Base-by-base conservation (phyloP, 2,797 vertebrate species). In the Diceros bicornis region DNA sequence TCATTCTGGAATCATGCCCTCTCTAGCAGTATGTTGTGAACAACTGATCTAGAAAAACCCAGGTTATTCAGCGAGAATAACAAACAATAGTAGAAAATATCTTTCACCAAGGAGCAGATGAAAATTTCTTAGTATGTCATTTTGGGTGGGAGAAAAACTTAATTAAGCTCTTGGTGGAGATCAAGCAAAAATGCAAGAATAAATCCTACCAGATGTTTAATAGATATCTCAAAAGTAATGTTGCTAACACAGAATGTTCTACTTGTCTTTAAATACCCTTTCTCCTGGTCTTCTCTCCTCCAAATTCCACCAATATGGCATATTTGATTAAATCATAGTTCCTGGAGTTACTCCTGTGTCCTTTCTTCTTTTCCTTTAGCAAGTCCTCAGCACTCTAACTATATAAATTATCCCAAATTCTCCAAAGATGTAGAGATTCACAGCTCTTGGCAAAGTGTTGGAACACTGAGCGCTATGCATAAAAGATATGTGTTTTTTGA, bases 291-390 rank as follows among this genome's bases (percentile, higher is more conserved):
- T 47, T 75, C 16, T 71, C 29, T 37, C 1, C 25, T 86, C 6
- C 6, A 59, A 34, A 68, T 52, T 7, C 9, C 29, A 25, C 57
- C 12, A 50, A 0, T 47, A 68, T 3, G 1, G 16, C 16, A 23
- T 52, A 78, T 50, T 94, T 91, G 61, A 86, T 78, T 78, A 68
- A 62, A 72, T 27, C 3, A 85, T 85, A 82, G 89, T 64, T 64
- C 52, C 7, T 89, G 2, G 9, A 34, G 12, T 81, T 55, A 85
- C 17, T 32, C 27, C 68, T 86, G 21, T 47, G 4, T 3, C 32
- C 10, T 59, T 74, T 41, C 3, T 66, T 27, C 16, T n/a, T 61
- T 34, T 72, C 0, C 17, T 84, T 93, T 68, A 83, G 32, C 23
- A 87, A 72, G 13, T 34, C 68, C 29, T 79, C 3, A 87, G 3